Conservation (phyloP, 2,888 invertebrate genomes). For the Blomia tropicalis region DNA sequence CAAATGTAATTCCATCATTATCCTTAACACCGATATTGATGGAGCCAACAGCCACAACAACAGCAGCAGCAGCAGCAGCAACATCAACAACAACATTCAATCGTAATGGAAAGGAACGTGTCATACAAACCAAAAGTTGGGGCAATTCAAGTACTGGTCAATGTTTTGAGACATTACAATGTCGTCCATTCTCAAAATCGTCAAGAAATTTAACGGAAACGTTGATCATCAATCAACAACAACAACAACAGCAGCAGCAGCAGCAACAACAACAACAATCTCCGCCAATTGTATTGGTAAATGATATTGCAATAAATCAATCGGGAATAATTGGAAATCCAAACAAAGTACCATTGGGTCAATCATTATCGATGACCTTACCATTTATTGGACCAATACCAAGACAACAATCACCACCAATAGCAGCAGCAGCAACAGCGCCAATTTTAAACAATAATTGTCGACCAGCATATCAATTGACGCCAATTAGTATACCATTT, state of each 20-base stretch:
- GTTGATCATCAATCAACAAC: neutral
- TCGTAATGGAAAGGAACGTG: neutral
- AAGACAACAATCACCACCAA: neutral
- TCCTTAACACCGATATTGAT: neutral
- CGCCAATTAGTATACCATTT: neutral
- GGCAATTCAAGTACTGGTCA: slow-evolving; percentile 6
- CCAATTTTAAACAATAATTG: neutral
- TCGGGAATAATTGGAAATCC: no score
- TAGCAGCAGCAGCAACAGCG: neutral
- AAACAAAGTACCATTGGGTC: neutral
- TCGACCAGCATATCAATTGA: neutral
- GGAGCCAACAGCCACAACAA: neutral
- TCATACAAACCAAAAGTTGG: slow-evolving; percentile 5
- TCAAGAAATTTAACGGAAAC: no score
- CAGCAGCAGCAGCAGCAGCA: neutral
- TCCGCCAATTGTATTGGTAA: slow-evolving; percentile 17
- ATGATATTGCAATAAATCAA: neutral
- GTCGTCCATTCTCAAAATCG: neutral
- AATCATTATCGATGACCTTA: neutral
- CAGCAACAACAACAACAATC: slow-evolving; percentile 40
- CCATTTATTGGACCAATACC: no score
- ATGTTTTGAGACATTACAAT: neutral
- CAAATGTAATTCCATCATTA: neutral
- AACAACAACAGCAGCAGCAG: slow-evolving; percentile 34
- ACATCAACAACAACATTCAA: neutral